A percentile compares a stretch with the other conserved stretches of the same genome.
Conservation (phyloP, 53 echinoderm and acorn worm species). For the Temnopleurus reevesii region DNA sequence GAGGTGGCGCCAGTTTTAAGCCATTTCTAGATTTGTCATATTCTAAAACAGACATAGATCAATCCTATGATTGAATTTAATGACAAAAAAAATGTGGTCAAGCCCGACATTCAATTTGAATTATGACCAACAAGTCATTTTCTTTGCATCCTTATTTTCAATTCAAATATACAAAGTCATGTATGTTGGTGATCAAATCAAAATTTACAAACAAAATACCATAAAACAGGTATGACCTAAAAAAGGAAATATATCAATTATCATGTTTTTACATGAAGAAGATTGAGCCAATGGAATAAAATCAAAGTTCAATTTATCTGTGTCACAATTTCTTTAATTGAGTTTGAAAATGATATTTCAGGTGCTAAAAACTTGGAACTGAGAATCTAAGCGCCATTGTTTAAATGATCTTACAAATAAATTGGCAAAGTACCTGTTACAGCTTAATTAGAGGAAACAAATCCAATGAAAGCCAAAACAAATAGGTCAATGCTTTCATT, state of each 20-base stretch:
- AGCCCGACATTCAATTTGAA: background rate
- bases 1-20: background rate
- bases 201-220: background rate
- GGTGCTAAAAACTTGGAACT: no score
- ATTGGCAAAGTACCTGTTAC: no score
- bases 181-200: no score
- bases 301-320: background rate
- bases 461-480: no score
- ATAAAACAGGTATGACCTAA: background rate
- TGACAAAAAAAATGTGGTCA: background rate
- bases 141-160: background rate
- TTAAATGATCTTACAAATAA: no score
- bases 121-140: background rate
- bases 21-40: background rate
- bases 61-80: background rate
- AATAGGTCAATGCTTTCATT: no score
- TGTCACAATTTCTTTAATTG: no score
- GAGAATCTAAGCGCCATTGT: no score
- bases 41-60: background rate
- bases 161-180: no score
- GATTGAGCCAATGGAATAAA: background rate
- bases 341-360: no score
- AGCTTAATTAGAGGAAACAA: no score
- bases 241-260: background rate
- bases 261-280: background rate